Percentiles rank a stretch among this genome's conserved stretches.
Conservation (phyloP, 2,113 vertebrate genomes). For the Muntiacus muntjak region DNA sequence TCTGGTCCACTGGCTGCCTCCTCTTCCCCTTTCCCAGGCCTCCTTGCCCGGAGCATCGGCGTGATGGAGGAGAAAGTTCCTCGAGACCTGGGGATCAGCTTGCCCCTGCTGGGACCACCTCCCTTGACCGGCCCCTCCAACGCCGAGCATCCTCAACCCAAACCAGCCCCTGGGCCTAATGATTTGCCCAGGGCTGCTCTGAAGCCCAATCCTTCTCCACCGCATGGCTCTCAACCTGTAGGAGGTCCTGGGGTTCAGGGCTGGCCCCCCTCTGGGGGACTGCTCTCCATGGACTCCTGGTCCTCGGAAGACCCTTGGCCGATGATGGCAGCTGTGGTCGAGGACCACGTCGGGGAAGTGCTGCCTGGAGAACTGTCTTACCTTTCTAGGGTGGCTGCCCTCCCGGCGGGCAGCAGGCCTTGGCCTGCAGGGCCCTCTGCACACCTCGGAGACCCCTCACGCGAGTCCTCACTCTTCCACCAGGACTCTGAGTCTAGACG, state of each 20-base stretch:
- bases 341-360: background rate
- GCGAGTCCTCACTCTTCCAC: background rate
- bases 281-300: background rate
- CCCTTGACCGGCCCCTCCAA: background rate
- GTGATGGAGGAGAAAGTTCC: conserved; percentile 16
- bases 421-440: background rate
- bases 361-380: background rate
- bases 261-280: background rate
- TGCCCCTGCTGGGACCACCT: background rate
- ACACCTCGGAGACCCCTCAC: accelerated
- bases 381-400: background rate
- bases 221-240: background rate
- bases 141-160: background rate
- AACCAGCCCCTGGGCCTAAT: background rate
- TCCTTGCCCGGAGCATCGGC: conserved; percentile 27
- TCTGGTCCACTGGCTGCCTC: background rate
- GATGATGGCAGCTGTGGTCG: background rate
- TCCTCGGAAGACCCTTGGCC: background rate
- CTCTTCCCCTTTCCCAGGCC: conserved; percentile 18
- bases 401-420: background rate
- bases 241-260: background rate
- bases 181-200: background rate
- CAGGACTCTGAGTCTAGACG: background rate
- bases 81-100: background rate
- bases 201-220: background rate